Evolutionary conservation across 53 echinoderm and acorn worm genomes (phyloP), one percentile per base, ranked within the genome.

Genomic region (Mesocentrotus franciscanus): DNA sequence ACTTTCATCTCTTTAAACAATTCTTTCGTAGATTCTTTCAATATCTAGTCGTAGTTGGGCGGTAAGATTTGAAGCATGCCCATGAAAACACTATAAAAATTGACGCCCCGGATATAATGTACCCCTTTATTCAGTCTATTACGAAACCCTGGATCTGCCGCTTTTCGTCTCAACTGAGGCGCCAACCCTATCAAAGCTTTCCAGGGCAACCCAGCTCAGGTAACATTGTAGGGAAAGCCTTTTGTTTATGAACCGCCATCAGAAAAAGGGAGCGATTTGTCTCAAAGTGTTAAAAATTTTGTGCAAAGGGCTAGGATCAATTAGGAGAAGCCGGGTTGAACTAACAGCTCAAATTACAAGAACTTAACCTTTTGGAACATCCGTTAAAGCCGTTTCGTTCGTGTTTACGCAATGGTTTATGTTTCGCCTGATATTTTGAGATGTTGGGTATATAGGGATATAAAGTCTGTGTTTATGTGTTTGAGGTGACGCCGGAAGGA

Each of bases 131-230:
- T 24, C 17, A 8, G 13, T 68, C 68, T 68, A 20, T 20, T 68
- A 4, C 24, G 30, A 11, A 74, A 30, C 18, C 74, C 74, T 74
- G 32, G 14, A 18, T 18, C 42, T 42, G 81, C 81, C 81, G 6
- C 36, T 18, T 15, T 20, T 0, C 42, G 9, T 42, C 42, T 42
- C 22, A 33, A 36, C 81, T 36, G 34, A 81, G 87, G 87, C 87
- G 87, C 87, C 87, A 87, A n/a, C 13, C 59, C 87, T 26, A 58
- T 87, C 27, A 56, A 58, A 58, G 87, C 81, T 58, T 87, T 87
- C 27, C 87, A 26, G 87, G 5, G n/a, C 56, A 58, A 57, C 56
- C 29, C 87, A 57, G 9, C 87, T 87, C 87, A 58, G 59, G 58
- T 87, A 87, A 57, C 87, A 58, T 87, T 20, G 36, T 42, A 81